A percentile compares a stretch with the other conserved stretches of the same genome.
These are phyloP conservation scores for Nomada lathburiana DNA, from an alignment of 2,888 invertebrate genomes.

Conservation along the genomic window DNA sequence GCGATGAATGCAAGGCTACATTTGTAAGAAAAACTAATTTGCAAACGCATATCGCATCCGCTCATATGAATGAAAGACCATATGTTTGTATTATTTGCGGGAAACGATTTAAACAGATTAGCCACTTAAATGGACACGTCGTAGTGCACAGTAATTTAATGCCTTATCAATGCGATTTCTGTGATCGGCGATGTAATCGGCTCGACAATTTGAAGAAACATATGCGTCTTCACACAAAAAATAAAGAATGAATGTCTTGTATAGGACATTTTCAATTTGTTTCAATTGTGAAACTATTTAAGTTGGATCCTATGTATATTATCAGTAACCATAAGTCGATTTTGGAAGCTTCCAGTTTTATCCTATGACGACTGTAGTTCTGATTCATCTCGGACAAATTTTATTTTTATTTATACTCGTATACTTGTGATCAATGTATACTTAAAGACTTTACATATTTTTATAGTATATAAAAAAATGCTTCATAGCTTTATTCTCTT, in stretches of 20 bases:
- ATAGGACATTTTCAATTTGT: neutral
- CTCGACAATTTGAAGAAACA: slow-evolving; percentile 80
- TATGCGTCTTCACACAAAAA: slow-evolving; percentile 78
- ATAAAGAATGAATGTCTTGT: slow-evolving; percentile 61
- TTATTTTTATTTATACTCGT: slow-evolving; percentile 17
- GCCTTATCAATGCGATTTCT: slow-evolving; percentile 79
- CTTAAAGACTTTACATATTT: slow-evolving; percentile 36
- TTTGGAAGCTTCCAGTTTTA: slow-evolving; percentile 11
- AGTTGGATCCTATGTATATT: slow-evolving; percentile 8
- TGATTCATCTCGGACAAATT: neutral
- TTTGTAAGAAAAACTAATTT: slow-evolving; percentile 80
- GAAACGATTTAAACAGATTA: slow-evolving; percentile 78
- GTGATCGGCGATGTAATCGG: slow-evolving; percentile 79
- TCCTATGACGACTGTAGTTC: neutral
- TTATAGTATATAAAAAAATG: slow-evolving; percentile 29
- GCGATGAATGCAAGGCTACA: slow-evolving; percentile 85
- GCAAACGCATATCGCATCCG: slow-evolving; percentile 79
- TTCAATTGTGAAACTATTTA: neutral
- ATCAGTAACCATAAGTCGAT: slow-evolving; percentile 7
- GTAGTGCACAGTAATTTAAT: slow-evolving; percentile 79
- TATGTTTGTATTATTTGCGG: slow-evolving; percentile 77
- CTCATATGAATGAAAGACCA: slow-evolving; percentile 80
- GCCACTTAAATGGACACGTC: slow-evolving; percentile 79
- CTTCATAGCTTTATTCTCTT: slow-evolving; percentile 13
- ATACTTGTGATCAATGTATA: neutral